Evolutionary conservation across 2,888 invertebrate genomes (phyloP), one percentile per base, ranked within the genome.

Genomic region (Nomada ferruginata): DNA sequence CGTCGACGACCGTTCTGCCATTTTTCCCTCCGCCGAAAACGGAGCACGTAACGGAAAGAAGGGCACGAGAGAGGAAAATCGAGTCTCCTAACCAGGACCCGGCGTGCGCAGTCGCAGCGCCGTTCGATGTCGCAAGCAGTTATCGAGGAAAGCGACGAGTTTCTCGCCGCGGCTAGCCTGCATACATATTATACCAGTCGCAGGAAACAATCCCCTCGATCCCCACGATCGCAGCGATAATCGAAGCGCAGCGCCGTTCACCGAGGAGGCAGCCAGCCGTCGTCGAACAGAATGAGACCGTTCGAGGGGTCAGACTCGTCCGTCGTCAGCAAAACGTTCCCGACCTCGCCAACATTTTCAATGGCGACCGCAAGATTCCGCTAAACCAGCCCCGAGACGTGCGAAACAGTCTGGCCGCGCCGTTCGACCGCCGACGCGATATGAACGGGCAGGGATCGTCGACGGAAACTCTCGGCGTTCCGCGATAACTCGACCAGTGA

Each of bases 111-210:
- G 83, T 84, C 85, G 89, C 82, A 78, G 55, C 74, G 42, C 83
- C 82, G 87, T 84, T 91, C 90, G 89, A 90, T 91, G 90, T 87
- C 89, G 83, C 83, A 87, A 87, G 82, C 86, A 86, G 81, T 84
- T 73, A 85, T 76, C 82, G 84, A 81, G 72, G 79, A 78, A 85
- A 87, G 86, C 88, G 90, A 90, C 90, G 90, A 90, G 91, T 91
- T 87, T 90, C 70, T 90, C 91, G 90, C 91, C 91, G 88, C 89
- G 89, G 79, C 85, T 80, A 63, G 65, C 53, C 69, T 72, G 80
- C 83, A 83, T 81, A 81, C 53, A 53, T 53, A n/a, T 53, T 57
- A 55, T 65, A 81, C 80, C 68, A 52, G 66, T 47, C 66, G 60
- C 44, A 57, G 66, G 64, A 60, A 77, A 52, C 59, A 55, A 20